Evolutionary conservation across 2,113 vertebrate genomes (phyloP).

Genomic region (Thalassoma bifasciatum): DNA sequence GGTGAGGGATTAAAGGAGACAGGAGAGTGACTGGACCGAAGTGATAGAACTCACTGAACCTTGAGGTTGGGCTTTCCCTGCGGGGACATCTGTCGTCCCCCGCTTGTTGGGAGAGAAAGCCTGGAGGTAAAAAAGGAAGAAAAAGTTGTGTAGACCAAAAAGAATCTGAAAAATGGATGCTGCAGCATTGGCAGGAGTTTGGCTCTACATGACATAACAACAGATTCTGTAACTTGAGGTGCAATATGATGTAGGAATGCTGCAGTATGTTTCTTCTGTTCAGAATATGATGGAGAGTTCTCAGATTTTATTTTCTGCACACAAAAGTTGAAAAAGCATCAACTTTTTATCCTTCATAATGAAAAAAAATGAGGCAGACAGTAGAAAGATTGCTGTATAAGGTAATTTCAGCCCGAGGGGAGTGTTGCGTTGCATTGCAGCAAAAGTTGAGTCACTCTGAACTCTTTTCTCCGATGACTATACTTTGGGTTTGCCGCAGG

Average conservation of each 20-base stretch:
- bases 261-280: neutral
- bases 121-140: neutral
- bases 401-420: neutral
- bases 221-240: neutral
- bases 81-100: conserved; percentile 70
- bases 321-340: neutral
- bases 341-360: neutral
- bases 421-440: neutral
- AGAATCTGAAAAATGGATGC: neutral
- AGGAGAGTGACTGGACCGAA: conserved; percentile 65
- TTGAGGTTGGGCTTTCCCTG: conserved; percentile 57
- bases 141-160: neutral
- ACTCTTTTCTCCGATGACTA: neutral
- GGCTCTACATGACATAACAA: neutral
- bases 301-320: neutral
- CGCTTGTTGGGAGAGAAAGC: neutral
- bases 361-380: neutral
- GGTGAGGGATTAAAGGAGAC: conserved; percentile 69
- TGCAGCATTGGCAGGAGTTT: neutral
- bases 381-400: neutral
- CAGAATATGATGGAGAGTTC: neutral
- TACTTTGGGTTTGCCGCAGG: neutral
- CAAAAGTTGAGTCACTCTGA: neutral
- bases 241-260: neutral
- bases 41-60: conserved; percentile 73